Conservation (phyloP, 2,888 invertebrate genomes). For the Harpalus rufipes region DNA sequence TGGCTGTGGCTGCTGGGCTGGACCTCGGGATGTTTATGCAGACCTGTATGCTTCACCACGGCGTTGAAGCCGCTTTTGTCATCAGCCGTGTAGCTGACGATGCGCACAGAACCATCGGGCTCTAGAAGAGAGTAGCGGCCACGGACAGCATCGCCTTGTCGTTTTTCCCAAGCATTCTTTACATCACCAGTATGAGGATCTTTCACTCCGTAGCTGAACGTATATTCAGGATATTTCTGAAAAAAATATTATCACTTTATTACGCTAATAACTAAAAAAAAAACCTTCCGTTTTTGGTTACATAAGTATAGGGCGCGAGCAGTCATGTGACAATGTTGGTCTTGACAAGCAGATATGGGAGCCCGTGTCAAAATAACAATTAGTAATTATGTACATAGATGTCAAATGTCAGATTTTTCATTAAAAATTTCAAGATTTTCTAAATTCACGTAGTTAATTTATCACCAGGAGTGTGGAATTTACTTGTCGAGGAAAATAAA, state of each 20-base stretch:
- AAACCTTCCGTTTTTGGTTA: no score
- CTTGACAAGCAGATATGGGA: no score
- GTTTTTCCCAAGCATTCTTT: constrained; percentile 82
- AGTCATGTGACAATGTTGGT: no score
- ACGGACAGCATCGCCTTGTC: constrained; percentile 81
- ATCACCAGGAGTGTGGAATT: no score
- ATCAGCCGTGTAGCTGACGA: constrained; percentile 82
- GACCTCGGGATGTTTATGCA: constrained; percentile 74
- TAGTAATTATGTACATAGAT: no score
- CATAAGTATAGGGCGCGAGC: no score
- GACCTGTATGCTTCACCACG: constrained; percentile 79
- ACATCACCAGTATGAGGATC: constrained; percentile 81
- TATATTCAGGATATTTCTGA: constrained; percentile 80
- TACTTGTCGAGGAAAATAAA: no score
- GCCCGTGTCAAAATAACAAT: no score
- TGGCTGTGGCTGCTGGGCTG: constrained; percentile 71
- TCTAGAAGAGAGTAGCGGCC: constrained; percentile 85
- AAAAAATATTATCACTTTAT: constrained; percentile 69
- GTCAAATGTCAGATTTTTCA: no score
- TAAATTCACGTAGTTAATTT: no score
- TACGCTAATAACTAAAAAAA: no score
- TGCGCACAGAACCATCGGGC: constrained; percentile 82
- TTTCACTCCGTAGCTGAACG: constrained; percentile 82
- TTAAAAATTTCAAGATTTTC: no score
- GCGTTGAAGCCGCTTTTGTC: constrained; percentile 81